A percentile compares a stretch with the other conserved stretches of the same genome.
Conservation (phyloP, 2,888 invertebrate species). For the Hydriomena furcata region DNA sequence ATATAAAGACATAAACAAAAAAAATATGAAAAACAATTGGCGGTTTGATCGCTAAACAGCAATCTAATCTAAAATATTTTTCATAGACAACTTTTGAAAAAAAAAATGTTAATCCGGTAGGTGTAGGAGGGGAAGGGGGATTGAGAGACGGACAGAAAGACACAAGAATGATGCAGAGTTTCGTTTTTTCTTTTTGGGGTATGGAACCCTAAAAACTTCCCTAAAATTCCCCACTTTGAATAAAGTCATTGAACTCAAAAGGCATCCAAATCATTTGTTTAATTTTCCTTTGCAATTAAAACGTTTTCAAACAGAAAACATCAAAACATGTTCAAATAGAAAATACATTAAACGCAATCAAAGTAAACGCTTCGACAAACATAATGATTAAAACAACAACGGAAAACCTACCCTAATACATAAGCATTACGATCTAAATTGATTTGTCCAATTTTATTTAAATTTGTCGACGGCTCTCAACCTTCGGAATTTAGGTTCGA, state of each 20-base stretch:
- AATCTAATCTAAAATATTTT: no score
- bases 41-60: no score
- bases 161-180: no score
- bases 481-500: neutral
- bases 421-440: neutral
- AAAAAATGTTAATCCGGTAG: no score
- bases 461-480: neutral
- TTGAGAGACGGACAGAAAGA: no score
- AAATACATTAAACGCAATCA: neutral
- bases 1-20: no score
- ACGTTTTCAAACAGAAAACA: constrained; percentile 4
- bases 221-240: neutral
- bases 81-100: no score
- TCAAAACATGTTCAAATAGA: constrained; percentile 3
- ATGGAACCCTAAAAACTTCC: no score
- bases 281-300: neutral
- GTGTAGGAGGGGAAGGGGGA: no score
- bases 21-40: no score
- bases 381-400: neutral
- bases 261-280: neutral
- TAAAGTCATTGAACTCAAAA: constrained; percentile 3
- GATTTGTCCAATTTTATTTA: neutral
- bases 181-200: no score
- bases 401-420: neutral
- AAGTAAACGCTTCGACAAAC: neutral